phyloP scores from a whole-genome alignment of 2,888 invertebrate species.

The Mimumesa dahlbomi region DNA sequence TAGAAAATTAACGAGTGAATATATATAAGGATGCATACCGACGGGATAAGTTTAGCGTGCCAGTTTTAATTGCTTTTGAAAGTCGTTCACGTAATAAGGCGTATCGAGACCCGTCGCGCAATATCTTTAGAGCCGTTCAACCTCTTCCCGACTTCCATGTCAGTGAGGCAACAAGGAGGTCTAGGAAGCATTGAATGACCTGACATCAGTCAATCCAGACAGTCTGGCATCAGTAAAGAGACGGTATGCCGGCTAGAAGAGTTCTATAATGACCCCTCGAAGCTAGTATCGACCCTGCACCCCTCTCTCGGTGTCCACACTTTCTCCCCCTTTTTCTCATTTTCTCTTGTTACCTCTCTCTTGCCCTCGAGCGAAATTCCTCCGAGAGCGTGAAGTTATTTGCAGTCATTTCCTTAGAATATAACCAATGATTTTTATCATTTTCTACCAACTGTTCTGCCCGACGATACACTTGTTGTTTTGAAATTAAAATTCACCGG shows the following conservation, averaged over 20 bases:
- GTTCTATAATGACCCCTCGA: slow-evolving; percentile 71
- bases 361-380: slow-evolving; percentile 53
- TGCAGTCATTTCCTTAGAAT: slow-evolving; percentile 33
- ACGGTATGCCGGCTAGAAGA: slow-evolving; percentile 50
- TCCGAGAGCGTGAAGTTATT: slow-evolving; percentile 43
- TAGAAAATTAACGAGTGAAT: too few species aligned
- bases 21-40: too few species aligned
- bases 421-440: too few species aligned
- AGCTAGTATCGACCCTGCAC: slow-evolving; percentile 65
- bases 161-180: slow-evolving; percentile 60
- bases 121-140: slow-evolving; percentile 44
- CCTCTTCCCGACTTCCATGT: slow-evolving; percentile 45
- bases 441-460: background rate
- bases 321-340: slow-evolving; percentile 60
- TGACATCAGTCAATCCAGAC: slow-evolving; percentile 68
- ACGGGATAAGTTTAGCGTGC: slow-evolving; percentile 26
- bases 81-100: slow-evolving; percentile 59
- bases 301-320: slow-evolving; percentile 62
- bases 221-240: slow-evolving; percentile 57
- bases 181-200: slow-evolving; percentile 66
- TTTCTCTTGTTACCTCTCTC: slow-evolving; percentile 25
- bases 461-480: too few species aligned
- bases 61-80: slow-evolving; percentile 63
- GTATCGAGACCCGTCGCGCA: slow-evolving; percentile 51
- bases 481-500: too few species aligned